These are phyloP conservation scores for Callipepla squamata DNA, from an alignment of 2,113 vertebrate genomes.

Conservation along the genomic window DNA sequence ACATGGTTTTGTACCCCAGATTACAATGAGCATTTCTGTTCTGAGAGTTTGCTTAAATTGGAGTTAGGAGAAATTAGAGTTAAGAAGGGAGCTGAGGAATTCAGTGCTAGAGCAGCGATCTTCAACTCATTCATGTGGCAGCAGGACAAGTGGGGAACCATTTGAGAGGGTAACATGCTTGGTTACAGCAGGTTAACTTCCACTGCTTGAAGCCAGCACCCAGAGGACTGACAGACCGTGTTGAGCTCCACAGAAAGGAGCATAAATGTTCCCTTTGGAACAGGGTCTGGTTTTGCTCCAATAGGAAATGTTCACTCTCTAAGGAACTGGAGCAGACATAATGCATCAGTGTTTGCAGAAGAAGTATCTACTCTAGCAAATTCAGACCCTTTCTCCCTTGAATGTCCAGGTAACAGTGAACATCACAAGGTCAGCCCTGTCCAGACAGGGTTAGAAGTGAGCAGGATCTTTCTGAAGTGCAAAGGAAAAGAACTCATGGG, in stretches of 20 bases:
- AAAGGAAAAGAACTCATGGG: background rate
- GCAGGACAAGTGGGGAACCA: background rate
- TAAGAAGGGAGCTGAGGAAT: fast-evolving
- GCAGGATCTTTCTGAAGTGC: fast-evolving
- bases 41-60: fast-evolving
- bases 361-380: fast-evolving
- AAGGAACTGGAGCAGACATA: fast-evolving
- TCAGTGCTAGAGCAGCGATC: background rate
- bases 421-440: fast-evolving
- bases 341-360: background rate
- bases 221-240: background rate
- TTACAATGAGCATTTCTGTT: background rate
- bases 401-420: fast-evolving
- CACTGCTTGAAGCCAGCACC: background rate
- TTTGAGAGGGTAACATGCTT: fast-evolving
- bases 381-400: background rate
- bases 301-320: background rate
- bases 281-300: background rate
- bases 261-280: fast-evolving
- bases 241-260: background rate
- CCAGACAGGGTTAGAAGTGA: fast-evolving
- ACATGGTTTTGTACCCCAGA: background rate
- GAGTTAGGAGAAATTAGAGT: background rate
- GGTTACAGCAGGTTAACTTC: background rate
- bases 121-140: fast-evolving